Conservation (phyloP, 2,113 vertebrate genomes). For the Phylloscopus whistleri region DNA sequence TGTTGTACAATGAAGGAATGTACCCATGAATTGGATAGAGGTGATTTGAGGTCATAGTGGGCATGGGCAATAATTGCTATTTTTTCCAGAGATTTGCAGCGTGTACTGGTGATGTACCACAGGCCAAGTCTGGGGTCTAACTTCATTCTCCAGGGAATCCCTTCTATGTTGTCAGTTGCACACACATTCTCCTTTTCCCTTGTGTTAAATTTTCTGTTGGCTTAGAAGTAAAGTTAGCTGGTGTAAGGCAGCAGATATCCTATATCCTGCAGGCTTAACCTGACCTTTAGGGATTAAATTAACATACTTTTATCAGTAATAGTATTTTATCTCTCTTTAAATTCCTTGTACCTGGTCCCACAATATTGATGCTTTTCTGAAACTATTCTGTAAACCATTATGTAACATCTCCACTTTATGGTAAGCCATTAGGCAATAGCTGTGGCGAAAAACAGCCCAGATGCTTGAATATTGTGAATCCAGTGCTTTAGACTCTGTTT, state of each 20-base stretch:
- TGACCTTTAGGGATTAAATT: slow-evolving; percentile 4
- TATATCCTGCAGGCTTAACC: neutral
- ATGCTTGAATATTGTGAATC: neutral
- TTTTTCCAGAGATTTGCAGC: neutral
- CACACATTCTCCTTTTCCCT: neutral
- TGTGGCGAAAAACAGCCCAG: neutral
- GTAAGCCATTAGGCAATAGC: neutral
- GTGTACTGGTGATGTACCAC: neutral
- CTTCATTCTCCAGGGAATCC: neutral
- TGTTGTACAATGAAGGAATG: rapidly evolving
- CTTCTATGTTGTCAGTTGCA: neutral
- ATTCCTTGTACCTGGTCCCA: neutral
- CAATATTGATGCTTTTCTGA: neutral
- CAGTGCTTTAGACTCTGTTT: neutral
- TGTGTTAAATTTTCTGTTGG: neutral
- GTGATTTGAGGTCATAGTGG: neutral
- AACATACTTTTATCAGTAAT: neutral
- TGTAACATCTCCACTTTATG: neutral
- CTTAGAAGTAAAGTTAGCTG: neutral
- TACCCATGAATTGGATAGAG: neutral
- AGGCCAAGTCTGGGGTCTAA: neutral
- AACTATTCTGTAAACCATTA: neutral
- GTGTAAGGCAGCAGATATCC: neutral
- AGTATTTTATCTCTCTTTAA: neutral
- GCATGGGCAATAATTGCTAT: neutral